Evolutionary conservation across 1,140 invertebrate genomes (phyloP), one percentile per base, ranked within the genome.

Genomic region (Lucilia sericata): DNA sequence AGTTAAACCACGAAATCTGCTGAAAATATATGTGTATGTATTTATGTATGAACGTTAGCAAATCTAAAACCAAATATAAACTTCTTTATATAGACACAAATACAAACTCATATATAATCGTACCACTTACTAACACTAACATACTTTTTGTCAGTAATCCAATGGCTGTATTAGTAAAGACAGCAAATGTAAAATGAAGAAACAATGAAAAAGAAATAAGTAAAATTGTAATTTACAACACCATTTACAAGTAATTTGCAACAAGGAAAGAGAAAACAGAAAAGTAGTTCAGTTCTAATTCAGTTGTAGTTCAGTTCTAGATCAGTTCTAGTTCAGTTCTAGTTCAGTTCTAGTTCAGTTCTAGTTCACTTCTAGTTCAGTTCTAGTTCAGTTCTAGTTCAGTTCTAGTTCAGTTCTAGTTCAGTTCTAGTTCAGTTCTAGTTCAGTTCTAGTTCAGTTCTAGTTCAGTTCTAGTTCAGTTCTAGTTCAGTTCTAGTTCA

Each of bases 1-100:
- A 80, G 76, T 80, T 80, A 80, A 80, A 80, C 76, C 76, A 80
- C 76, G 49, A 49, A 51, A 49, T 80, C 42, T 49, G 76, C 76
- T 80, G 47, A 80, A 51, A 47, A 70, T 10, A 17, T 60, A 60
- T n/a, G 17, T n/a, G 14, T 3, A 42, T 42, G 2, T 55, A 7
- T 30, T 3, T 30, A 30, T 30, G 25, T 30, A 30, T 30, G 25
- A 17, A 12, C 51, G 51, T 14, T 14, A 1, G 51, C 13, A 55
- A 17, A 55, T n/a, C 51, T 17, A n/a, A 55, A 17, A 55, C 51
- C 51, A 17, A 55, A 55, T 13, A 17, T 5, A 14, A 14, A 49
- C 49, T 49, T 12, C 13, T 17, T n/a, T 17, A 0, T 55, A 70
- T n/a, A 70, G 1, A 70, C 8, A 70, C 19, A 1, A 7, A 9